Evolutionary conservation across 2,797 vertebrate species (phyloP).

Genomic region (Varecia variegata): DNA sequence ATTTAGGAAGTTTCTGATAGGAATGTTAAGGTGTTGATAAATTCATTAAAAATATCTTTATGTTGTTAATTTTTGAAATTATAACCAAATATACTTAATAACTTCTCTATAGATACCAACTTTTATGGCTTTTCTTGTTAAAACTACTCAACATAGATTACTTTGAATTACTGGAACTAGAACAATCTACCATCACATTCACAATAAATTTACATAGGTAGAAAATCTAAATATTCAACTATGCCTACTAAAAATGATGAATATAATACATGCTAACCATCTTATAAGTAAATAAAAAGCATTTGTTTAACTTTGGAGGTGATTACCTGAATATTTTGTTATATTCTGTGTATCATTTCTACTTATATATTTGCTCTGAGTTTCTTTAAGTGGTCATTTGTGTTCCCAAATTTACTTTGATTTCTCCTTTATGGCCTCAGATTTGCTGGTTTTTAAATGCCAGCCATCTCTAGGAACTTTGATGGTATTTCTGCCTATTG

Average conservation of each 20-base stretch:
- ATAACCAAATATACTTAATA: constrained; percentile 4
- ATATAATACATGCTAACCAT: not conserved
- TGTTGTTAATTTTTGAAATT: constrained; percentile 17
- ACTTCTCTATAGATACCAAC: not conserved
- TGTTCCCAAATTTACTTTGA: not conserved
- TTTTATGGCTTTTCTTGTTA: not conserved
- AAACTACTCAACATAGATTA: not conserved
- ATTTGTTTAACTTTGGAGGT: not conserved
- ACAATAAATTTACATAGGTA: not conserved
- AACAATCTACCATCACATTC: not conserved
- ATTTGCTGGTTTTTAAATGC: constrained; percentile 8
- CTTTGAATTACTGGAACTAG: not conserved
- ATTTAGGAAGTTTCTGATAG: not conserved
- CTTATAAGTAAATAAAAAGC: not conserved
- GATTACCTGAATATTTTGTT: not conserved
- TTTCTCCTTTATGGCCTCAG: not conserved
- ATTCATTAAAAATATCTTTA: not conserved
- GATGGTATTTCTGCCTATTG: not conserved
- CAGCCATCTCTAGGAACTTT: not conserved
- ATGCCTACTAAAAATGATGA: not conserved
- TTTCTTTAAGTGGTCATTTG: not conserved
- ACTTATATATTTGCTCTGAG: not conserved
- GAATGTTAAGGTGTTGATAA: not conserved
- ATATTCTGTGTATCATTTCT: not conserved
- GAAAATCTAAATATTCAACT: constrained; percentile 1